Evolutionary conservation across 2,797 vertebrate species (phyloP).

Genomic region (Phylloscopus collybita): DNA sequence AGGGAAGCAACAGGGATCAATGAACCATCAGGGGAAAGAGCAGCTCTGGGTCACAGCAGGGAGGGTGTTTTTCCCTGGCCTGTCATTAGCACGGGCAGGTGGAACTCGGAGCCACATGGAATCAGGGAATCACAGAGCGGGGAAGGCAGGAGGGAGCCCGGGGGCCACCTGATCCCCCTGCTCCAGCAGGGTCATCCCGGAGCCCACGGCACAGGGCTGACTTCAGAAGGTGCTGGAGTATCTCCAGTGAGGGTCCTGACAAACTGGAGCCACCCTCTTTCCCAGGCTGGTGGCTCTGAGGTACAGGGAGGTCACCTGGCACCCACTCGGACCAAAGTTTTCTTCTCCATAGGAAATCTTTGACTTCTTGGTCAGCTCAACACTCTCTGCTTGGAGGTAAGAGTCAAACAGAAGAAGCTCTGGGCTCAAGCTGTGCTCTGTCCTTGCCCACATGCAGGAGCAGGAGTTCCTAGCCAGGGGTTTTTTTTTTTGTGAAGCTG

Average conservation of each 20-base stretch:
- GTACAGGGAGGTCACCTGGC: not conserved
- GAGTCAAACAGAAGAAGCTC: not conserved
- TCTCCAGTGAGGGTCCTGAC: not conserved
- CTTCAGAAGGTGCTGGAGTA: not conserved
- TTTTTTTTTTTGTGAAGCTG: not conserved
- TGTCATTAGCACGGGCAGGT: fast-evolving
- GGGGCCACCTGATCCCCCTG: not conserved
- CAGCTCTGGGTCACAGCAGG: not conserved
- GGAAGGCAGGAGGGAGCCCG: not conserved
- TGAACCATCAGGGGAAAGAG: conserved; percentile 11
- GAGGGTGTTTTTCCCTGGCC: not conserved
- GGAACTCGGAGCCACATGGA: not conserved
- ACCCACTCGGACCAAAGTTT: not conserved
- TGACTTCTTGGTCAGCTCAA: not conserved
- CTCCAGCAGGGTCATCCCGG: not conserved
- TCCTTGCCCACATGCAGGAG: not conserved
- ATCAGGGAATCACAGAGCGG: not conserved
- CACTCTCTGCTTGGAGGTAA: not conserved
- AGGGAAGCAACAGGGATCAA: conserved; percentile 23
- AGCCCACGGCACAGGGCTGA: not conserved
- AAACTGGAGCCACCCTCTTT: not conserved
- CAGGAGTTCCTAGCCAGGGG: not conserved
- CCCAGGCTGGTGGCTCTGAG: not conserved
- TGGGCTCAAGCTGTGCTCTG: not conserved
- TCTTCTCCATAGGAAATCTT: not conserved